A percentile compares a stretch with the other conserved stretches of the same genome.
Evolutionary conservation across 2,797 vertebrate species (phyloP).

Genomic region (Sparidentex hasta): DNA sequence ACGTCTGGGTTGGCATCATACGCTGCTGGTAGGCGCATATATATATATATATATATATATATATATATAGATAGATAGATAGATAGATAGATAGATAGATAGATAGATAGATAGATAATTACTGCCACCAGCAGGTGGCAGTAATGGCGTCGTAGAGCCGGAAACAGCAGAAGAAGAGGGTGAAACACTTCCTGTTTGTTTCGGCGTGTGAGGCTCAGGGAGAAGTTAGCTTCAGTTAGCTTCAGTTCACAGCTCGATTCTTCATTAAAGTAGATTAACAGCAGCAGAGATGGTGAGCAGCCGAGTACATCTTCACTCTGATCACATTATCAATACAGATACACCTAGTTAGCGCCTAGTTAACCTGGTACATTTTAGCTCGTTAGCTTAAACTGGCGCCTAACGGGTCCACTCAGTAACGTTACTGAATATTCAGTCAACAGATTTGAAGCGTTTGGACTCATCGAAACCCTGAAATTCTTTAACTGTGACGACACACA

Average conservation of each 20-base stretch:
- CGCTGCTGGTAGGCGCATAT: no score
- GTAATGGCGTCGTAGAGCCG: not conserved
- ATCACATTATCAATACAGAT: not conserved
- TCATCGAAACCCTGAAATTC: no score
- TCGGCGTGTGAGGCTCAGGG: not conserved
- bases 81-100: no score
- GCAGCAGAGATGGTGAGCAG: slow-evolving; percentile 42
- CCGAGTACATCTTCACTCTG: not conserved
- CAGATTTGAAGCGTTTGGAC: no score
- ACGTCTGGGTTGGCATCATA: no score
- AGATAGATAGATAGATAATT: no score
- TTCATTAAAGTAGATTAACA: not conserved
- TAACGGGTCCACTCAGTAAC: not conserved
- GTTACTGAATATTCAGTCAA: no score
- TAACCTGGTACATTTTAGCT: not conserved
- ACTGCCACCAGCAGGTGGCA: slow-evolving; percentile 19
- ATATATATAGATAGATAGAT: no score
- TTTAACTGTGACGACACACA: no score
- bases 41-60: no score
- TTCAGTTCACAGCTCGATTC: not conserved
- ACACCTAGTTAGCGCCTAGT: not conserved
- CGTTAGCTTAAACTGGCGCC: not conserved
- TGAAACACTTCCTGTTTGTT: slow-evolving; percentile 2
- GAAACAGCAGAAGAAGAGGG: slow-evolving; percentile 1
- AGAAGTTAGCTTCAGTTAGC: no score